These are phyloP conservation scores for Cyanoliseus patagonus DNA, from an alignment of 2,113 vertebrate genomes.

Conservation along the genomic window DNA sequence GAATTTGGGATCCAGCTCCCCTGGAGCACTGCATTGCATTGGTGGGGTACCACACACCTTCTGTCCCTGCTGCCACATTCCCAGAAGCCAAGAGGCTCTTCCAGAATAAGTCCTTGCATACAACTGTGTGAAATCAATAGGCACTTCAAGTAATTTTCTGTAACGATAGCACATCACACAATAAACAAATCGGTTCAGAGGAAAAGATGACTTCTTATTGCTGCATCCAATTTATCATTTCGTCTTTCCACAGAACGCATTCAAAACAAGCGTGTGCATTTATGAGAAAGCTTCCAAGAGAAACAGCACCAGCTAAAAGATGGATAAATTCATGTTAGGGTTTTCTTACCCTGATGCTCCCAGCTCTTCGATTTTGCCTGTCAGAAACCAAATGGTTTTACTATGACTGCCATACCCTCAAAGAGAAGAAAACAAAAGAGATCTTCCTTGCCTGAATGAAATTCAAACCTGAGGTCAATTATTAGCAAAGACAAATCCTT, in stretches of 20 bases:
- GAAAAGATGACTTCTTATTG: background rate
- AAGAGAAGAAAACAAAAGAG: background rate
- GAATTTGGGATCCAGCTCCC: background rate
- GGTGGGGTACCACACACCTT: fast-evolving
- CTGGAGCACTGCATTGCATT: fast-evolving
- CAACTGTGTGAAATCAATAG: constrained; percentile 7
- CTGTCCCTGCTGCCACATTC: background rate
- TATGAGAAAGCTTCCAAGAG: background rate
- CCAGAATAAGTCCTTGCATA: background rate
- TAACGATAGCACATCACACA: background rate
- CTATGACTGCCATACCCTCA: background rate
- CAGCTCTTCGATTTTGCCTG: background rate
- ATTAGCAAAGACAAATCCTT: constrained; percentile 3
- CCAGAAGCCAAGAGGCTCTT: background rate
- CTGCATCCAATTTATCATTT: background rate
- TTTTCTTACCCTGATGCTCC: background rate
- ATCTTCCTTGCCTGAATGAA: background rate
- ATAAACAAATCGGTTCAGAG: background rate
- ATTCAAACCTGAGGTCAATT: background rate
- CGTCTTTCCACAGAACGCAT: background rate
- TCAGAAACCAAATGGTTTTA: background rate
- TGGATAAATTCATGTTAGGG: background rate
- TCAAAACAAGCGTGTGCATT: background rate
- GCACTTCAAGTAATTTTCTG: constrained; percentile 14
- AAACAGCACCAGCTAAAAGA: background rate